Base-by-base conservation (phyloP, 2,888 invertebrate species). In the Therioaphis trifolii region DNA sequence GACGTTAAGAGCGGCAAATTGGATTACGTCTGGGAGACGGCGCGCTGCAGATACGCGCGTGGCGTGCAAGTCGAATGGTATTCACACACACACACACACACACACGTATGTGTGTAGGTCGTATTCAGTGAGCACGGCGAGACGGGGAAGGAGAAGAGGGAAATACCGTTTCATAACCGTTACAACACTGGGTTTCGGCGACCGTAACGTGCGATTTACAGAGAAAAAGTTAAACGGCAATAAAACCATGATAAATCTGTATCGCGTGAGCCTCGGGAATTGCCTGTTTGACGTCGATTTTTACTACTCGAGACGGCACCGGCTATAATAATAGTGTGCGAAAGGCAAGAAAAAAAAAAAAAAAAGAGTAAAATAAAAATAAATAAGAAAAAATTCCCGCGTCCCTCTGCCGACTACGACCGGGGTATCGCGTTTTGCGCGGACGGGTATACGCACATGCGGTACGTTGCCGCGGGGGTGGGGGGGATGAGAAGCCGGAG, bases 221-320 rank as follows among this genome's bases (percentile, higher is more conserved):
- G 29, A 77, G 12, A 76, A 49, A n/a, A 76, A 61, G 21, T 46
- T 76, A 76, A 49, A 63, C 5, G 29, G 49, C 46, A 77, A 77
- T 66, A 77, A 27, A 63, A 29, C n/a, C 46, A n/a, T 46, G 46
- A 76, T 76, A 63, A 76, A 46, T 46, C 24, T 76, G 35, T 58
- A n/a, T 21, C 43, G 43, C 43, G 43, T 40, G 35, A 69, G 21
- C 43, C 21, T 21, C 14, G 21, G 21, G 43, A 69, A 69, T 69
- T 21, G 69, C 40, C 21, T 43, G 43, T 35, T 69, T 11, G 27
- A 29, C 29, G 52, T 2, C 52, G 72, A 72, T 52, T 72, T 72
- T 72, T 49, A 72, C 52, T 52, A 49, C 27, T 49, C 49, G 15
- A 15, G 35, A 52, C 4, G 46, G 63, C 24, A 11, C 43, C 24